Evolutionary conservation across 2,797 vertebrate species (phyloP).

Genomic region (Sebastes jordani): DNA sequence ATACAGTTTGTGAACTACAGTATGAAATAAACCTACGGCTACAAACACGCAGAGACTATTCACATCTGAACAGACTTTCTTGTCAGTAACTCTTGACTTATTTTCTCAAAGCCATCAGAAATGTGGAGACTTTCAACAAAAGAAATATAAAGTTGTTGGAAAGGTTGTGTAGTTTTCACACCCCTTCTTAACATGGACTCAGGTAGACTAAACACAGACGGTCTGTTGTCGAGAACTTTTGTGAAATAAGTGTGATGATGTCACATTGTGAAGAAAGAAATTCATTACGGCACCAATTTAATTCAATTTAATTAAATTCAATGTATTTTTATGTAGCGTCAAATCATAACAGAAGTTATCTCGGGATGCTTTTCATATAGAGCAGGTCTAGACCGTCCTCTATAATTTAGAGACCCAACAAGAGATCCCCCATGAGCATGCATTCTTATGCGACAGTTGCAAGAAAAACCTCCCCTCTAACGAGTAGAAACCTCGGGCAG

Average conservation of each 20-base stretch:
- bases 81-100: slow-evolving; percentile 39
- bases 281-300: background rate
- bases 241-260: background rate
- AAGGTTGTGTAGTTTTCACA: background rate
- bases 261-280: background rate
- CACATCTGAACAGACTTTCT: slow-evolving; percentile 39
- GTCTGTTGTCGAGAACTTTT: background rate
- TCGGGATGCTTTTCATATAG: too few species aligned
- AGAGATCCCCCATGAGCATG: too few species aligned
- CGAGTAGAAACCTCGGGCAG: too few species aligned
- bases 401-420: too few species aligned
- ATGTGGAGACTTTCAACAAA: slow-evolving; percentile 3
- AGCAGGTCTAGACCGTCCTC: too few species aligned
- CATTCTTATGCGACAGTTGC: too few species aligned
- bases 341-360: too few species aligned
- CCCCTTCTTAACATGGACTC: slow-evolving; percentile 7
- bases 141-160: slow-evolving; percentile 13
- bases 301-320: too few species aligned
- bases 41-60: slow-evolving; percentile 33
- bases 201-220: slow-evolving; percentile 25
- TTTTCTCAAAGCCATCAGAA: slow-evolving; percentile 35
- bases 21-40: slow-evolving; percentile 46
- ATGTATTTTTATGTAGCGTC: too few species aligned
- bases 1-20: slow-evolving; percentile 24
- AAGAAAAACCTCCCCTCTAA: too few species aligned